phyloP scores from a whole-genome alignment of 2,888 invertebrate species.

The Brachypalpus laphriformis region DNA sequence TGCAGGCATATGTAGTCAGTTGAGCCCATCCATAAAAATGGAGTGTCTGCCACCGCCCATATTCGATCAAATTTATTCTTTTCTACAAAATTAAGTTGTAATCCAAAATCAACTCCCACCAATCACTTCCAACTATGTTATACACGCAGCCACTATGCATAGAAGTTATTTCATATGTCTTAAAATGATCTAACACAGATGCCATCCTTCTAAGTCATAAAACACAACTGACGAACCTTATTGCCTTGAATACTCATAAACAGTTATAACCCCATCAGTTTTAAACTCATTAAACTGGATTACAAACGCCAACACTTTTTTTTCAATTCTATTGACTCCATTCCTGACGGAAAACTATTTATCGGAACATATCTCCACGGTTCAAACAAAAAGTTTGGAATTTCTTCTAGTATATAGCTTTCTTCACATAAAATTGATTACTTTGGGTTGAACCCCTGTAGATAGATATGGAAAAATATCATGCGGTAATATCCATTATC shows the following conservation, averaged over 20 bases:
- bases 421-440: constrained; percentile 1
- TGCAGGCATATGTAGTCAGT: no score
- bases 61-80: not conserved
- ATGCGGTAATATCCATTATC: constrained; percentile 3
- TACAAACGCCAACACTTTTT: not conserved
- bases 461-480: constrained; percentile 4
- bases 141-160: not conserved
- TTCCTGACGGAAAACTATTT: not conserved
- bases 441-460: constrained; percentile 1
- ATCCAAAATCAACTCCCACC: not conserved
- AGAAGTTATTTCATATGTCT: not conserved
- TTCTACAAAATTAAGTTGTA: not conserved
- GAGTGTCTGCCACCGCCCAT: not conserved
- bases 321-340: not conserved
- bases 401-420: not conserved
- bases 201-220: not conserved
- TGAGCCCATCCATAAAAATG: not conserved
- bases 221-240: not conserved
- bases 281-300: not conserved
- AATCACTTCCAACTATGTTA: not conserved
- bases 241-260: not conserved
- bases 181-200: not conserved
- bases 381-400: not conserved
- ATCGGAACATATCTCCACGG: not conserved
- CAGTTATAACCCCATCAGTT: not conserved